phyloP scores from a whole-genome alignment of 1,140 invertebrate genomes.

The Drosophila carrolli region DNA sequence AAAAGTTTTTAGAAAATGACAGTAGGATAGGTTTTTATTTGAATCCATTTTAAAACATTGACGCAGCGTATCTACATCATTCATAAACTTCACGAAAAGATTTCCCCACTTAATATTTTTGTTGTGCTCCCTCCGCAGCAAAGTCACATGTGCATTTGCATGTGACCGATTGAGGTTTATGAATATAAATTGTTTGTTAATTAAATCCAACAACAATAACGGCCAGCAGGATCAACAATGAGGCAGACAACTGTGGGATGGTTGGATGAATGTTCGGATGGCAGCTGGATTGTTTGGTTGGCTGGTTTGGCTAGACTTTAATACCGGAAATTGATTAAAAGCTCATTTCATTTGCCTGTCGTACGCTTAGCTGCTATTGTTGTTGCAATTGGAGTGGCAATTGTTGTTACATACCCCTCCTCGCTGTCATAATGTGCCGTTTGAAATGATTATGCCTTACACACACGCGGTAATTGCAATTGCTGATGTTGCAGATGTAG shows the following conservation, averaged over 20 bases:
- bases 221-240: conserved; percentile 36
- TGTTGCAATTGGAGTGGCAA: conserved; percentile 11
- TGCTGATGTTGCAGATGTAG: conserved; percentile 36
- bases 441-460: conserved; percentile 72
- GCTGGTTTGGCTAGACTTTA: conserved; percentile 66
- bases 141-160: conserved; percentile 70
- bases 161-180: conserved; percentile 81
- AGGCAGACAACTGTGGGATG: conserved; percentile 52
- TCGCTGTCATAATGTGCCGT: conserved; percentile 75
- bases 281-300: conserved; percentile 18
- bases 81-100: background rate
- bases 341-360: conserved; percentile 72
- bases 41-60: background rate
- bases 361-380: conserved; percentile 24
- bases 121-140: conserved; percentile 21
- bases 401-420: conserved; percentile 41
- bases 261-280: conserved; percentile 21
- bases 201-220: conserved; percentile 74
- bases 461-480: conserved; percentile 42
- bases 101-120: conserved; percentile 31
- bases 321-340: conserved; percentile 83
- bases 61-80: conserved; percentile 2
- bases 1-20: too few relatives aligned
- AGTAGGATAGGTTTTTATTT: background rate
- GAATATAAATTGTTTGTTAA: conserved; percentile 84